These are phyloP conservation scores for Saccopteryx leptura DNA, from an alignment of 2,113 vertebrate genomes.

Conservation along the genomic window DNA sequence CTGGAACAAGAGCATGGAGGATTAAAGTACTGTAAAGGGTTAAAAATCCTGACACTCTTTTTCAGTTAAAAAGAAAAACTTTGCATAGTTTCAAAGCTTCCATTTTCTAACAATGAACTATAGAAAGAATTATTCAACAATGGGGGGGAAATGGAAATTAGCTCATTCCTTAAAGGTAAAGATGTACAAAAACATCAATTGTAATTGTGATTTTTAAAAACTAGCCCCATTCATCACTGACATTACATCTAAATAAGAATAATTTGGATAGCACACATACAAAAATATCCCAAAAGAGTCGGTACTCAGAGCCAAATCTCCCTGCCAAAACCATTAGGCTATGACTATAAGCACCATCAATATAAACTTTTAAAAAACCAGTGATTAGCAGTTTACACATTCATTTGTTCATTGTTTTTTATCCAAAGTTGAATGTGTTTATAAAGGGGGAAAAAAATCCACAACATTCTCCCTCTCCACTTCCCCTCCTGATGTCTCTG, in stretches of 20 bases:
- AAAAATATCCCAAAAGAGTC: slow-evolving; percentile 39
- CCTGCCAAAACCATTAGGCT: slow-evolving; percentile 13
- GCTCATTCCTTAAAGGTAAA: not conserved
- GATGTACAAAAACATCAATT: not conserved
- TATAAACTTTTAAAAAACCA: slow-evolving; percentile 58
- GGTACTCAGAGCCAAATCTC: not conserved
- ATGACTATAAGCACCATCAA: slow-evolving; percentile 47
- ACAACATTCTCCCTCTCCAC: not conserved
- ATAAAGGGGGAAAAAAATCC: not conserved
- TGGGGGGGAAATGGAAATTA: not conserved
- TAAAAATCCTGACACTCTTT: slow-evolving; percentile 38
- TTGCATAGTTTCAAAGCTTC: not conserved
- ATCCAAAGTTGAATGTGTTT: slow-evolving; percentile 2
- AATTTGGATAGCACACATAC: slow-evolving; percentile 51
- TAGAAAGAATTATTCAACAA: not conserved
- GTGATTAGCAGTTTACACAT: not conserved
- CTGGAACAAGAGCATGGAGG: not conserved
- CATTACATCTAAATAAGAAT: slow-evolving; percentile 1
- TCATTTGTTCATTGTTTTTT: slow-evolving; percentile 2
- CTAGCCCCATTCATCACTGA: not conserved
- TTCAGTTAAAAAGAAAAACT: slow-evolving; percentile 26
- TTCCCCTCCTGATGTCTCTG: not conserved
- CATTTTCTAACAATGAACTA: not conserved
- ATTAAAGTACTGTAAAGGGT: not conserved
- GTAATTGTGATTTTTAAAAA: slow-evolving; percentile 17